Conservation (phyloP, 2,113 vertebrate species). For the Trochalopteron elliotii region DNA sequence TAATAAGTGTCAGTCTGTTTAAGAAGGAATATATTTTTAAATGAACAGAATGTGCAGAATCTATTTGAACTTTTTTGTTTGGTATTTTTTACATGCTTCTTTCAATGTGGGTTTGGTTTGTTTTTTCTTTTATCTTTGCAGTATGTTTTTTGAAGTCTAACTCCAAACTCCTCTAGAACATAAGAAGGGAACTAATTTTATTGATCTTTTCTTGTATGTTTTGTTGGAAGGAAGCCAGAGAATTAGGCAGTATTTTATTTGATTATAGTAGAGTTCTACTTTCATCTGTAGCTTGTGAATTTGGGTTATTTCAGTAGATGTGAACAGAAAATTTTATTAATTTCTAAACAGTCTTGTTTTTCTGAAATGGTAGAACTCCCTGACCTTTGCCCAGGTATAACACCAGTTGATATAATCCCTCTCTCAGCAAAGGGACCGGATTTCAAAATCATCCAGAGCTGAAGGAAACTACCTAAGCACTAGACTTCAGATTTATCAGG, state of each 20-base stretch:
- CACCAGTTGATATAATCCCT: neutral
- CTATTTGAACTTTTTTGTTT: neutral
- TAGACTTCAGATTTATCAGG: neutral
- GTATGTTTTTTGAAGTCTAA: neutral
- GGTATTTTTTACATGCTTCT: neutral
- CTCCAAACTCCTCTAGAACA: neutral
- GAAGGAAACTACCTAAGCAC: neutral
- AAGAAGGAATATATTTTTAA: slow-evolving; percentile 30
- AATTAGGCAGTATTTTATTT: neutral
- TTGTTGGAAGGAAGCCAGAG: neutral
- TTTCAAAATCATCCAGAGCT: neutral
- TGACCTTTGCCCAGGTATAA: neutral
- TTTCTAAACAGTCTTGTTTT: neutral
- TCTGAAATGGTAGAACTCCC: neutral
- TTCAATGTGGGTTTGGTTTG: neutral
- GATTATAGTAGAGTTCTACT: neutral
- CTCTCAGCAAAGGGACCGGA: neutral
- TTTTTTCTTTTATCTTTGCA: neutral
- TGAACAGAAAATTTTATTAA: neutral
- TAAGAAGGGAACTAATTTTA: neutral
- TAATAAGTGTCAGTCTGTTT: neutral
- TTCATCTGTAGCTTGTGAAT: neutral
- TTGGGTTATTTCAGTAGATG: neutral
- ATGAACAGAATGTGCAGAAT: neutral
- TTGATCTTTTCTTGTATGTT: neutral